These are phyloP conservation scores for Istiophorus platypterus DNA, from an alignment of 2,113 vertebrate species.

Conservation along the genomic window DNA sequence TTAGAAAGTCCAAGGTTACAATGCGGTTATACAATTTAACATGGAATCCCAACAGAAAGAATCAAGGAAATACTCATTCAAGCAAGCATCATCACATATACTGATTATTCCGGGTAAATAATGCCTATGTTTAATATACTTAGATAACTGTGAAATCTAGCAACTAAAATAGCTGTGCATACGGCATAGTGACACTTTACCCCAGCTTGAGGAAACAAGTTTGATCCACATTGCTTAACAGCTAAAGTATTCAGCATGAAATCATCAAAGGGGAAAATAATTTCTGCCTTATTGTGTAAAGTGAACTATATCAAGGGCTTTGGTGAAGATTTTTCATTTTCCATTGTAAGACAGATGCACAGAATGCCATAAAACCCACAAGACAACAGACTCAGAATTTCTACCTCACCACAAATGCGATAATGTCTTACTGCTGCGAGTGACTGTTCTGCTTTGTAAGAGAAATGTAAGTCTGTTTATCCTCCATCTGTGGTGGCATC, in stretches of 20 bases:
- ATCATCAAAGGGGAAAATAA: not conserved
- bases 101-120: not conserved
- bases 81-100: not conserved
- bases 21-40: not conserved
- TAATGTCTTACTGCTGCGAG: conserved; percentile 66
- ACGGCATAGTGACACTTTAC: not conserved
- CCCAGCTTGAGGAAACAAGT: not conserved
- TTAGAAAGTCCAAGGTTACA: not conserved
- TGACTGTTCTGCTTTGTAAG: conserved; percentile 74
- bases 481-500: conserved; percentile 81
- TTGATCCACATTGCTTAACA: conserved; percentile 1
- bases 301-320: not conserved
- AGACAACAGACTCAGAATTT: conserved; percentile 49
- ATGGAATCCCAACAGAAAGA: too few relatives aligned
- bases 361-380: conserved; percentile 24
- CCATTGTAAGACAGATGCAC: conserved; percentile 38
- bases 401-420: conserved; percentile 48
- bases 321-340: conserved; percentile 36
- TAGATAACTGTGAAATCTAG: not conserved
- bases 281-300: not conserved
- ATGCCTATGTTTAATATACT: not conserved
- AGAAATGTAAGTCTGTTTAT: conserved; percentile 75
- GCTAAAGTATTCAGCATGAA: not conserved
- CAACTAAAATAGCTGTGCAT: not conserved
- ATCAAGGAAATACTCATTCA: not conserved